Conservation (phyloP, 1,140 invertebrate genomes). For the Sycophila sp. region DNA sequence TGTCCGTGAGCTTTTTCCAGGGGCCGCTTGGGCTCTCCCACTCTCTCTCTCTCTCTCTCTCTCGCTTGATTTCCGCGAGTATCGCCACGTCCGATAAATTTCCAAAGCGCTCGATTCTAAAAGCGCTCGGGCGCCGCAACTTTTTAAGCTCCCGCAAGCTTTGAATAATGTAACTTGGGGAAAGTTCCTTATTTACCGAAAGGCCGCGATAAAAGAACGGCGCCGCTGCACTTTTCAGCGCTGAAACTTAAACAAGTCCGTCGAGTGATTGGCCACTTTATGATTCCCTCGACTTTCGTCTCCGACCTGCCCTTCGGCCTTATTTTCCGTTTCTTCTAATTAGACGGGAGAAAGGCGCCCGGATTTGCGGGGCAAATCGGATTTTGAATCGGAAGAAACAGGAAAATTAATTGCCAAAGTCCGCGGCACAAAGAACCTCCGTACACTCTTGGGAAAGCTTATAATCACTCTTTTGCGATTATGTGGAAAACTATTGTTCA, state of each 20-base stretch:
- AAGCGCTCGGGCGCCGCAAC: neutral
- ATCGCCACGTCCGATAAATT: conserved; percentile 7
- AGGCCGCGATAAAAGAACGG: neutral
- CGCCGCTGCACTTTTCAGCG: neutral
- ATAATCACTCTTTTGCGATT: neutral
- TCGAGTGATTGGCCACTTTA: neutral
- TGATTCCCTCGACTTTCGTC: neutral
- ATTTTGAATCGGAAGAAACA: no score
- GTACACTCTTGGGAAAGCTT: neutral
- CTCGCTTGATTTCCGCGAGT: neutral
- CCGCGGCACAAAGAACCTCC: no score
- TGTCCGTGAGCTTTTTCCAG: neutral
- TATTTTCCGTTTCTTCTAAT: neutral
- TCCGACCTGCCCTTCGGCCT: no score
- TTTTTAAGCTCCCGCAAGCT: neutral
- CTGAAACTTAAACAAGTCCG: neutral
- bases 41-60: neutral
- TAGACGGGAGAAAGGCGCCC: no score
- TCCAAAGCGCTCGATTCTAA: neutral
- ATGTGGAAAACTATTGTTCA: conserved; percentile 3
- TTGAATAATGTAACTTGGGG: neutral
- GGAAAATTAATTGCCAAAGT: neutral
- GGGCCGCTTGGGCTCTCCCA: neutral
- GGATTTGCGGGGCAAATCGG: no score
- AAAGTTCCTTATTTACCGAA: conserved; percentile 14